phyloP scores from a whole-genome alignment of 2,797 vertebrate species.

The Acanthurus lineatus region DNA sequence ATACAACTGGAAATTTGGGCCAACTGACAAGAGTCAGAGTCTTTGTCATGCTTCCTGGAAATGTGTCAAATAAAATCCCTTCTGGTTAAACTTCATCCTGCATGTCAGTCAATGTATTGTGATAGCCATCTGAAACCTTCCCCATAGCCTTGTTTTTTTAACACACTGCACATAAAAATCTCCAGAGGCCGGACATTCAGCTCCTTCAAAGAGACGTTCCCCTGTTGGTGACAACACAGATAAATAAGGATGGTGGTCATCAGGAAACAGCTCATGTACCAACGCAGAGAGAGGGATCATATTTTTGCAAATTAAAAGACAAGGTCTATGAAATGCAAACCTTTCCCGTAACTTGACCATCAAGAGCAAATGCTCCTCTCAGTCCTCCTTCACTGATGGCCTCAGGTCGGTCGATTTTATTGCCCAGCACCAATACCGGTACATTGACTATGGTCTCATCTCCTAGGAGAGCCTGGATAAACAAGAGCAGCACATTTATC shows the following conservation, averaged over 20 bases:
- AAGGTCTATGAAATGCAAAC: slow-evolving; percentile 67
- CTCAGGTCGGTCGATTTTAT: slow-evolving; percentile 97
- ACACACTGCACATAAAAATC: slow-evolving; percentile 98
- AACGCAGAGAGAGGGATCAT: neutral
- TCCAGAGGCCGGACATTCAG: slow-evolving; percentile 92
- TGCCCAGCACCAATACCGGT: slow-evolving; percentile 95
- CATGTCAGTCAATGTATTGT: slow-evolving; percentile 92
- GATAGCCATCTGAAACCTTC: slow-evolving; percentile 99
- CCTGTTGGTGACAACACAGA: slow-evolving; percentile 81
- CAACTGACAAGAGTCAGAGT: slow-evolving; percentile 33
- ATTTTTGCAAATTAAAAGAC: neutral
- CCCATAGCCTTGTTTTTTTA: slow-evolving; percentile 96
- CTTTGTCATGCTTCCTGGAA: slow-evolving; percentile 33
- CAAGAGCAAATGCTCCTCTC: slow-evolving; percentile 91
- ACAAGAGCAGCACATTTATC: neutral
- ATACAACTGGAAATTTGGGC: slow-evolving; percentile 26
- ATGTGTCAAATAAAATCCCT: slow-evolving; percentile 32
- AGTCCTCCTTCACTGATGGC: slow-evolving; percentile 95
- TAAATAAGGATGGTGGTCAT: slow-evolving; percentile 1
- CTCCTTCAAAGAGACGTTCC: slow-evolving; percentile 90
- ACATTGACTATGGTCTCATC: slow-evolving; percentile 95
- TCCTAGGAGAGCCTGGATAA: slow-evolving; percentile 91
- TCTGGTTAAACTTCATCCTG: slow-evolving; percentile 10
- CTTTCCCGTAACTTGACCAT: slow-evolving; percentile 96
- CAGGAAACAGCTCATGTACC: neutral